Percentiles rank a stretch among this genome's conserved stretches.
phyloP scores from a whole-genome alignment of 2,113 vertebrate genomes.

The Bujurquina vittata region DNA sequence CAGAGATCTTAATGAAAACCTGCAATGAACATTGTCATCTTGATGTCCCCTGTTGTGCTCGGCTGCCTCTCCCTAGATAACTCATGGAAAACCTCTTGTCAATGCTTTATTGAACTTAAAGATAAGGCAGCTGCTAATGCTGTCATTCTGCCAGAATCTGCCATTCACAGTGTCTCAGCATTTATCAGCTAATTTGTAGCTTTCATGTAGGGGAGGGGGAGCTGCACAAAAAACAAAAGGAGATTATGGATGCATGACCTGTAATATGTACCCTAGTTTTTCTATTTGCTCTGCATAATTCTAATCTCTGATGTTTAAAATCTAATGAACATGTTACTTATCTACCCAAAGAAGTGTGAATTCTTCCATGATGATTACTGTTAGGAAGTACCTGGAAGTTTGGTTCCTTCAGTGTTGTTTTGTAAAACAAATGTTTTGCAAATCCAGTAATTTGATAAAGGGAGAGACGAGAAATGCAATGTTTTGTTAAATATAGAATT shows the following conservation, averaged over 20 bases:
- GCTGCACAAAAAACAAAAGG: slow-evolving; percentile 16
- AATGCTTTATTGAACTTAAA: slow-evolving; percentile 58
- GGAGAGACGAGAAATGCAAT: neutral
- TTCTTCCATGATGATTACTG: neutral
- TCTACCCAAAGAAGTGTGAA: neutral
- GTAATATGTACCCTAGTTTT: neutral
- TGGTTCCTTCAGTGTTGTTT: neutral
- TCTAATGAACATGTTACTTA: slow-evolving; percentile 5
- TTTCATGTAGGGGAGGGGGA: slow-evolving; percentile 24
- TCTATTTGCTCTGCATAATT: neutral
- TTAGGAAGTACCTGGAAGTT: slow-evolving; percentile 1
- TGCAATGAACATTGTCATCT: slow-evolving; percentile 55
- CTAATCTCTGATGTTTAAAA: neutral
- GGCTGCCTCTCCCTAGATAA: slow-evolving; percentile 54
- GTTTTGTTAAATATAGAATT: neutral
- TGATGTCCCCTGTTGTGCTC: slow-evolving; percentile 60
- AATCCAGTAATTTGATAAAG: slow-evolving; percentile 1
- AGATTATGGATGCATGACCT: slow-evolving; percentile 28
- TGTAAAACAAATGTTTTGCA: slow-evolving; percentile 13
- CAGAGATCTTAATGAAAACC: slow-evolving; percentile 67
- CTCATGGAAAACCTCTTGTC: slow-evolving; percentile 55
- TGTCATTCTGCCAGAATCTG: slow-evolving; percentile 37
- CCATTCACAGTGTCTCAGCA: slow-evolving; percentile 7
- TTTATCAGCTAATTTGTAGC: slow-evolving; percentile 45
- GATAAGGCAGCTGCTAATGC: slow-evolving; percentile 53